phyloP scores from a whole-genome alignment of 2,888 invertebrate species.

The Ichneumoninae sp. region DNA sequence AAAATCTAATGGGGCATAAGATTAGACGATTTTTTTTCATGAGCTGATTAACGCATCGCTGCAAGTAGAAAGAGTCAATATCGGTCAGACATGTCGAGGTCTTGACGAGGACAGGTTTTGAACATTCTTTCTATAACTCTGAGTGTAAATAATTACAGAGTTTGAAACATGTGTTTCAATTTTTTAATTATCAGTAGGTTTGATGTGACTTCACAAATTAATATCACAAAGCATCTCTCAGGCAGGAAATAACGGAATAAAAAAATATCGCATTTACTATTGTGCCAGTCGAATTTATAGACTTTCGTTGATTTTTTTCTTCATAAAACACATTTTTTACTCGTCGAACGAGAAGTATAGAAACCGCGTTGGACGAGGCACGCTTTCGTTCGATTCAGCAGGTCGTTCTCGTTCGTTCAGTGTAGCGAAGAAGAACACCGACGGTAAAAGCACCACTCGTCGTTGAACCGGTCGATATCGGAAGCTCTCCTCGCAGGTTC shows the following conservation, averaged over 20 bases:
- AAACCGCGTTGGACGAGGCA: background rate
- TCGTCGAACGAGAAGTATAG: background rate
- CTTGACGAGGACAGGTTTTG: background rate
- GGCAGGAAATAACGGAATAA: background rate
- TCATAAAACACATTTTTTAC: conserved; percentile 6
- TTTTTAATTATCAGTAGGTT: background rate
- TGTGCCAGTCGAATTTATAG: background rate
- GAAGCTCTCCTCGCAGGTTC: conserved; percentile 27
- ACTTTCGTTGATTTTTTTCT: background rate
- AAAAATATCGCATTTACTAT: background rate
- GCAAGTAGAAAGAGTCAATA: conserved; percentile 44
- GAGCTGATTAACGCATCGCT: background rate
- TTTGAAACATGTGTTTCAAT: background rate
- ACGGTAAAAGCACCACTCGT: conserved; percentile 44
- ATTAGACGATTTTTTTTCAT: conserved; percentile 5
- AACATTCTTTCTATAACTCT: background rate
- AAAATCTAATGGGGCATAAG: background rate
- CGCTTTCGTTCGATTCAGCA: conserved; percentile 48
- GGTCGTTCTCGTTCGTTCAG: conserved; percentile 32
- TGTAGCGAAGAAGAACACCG: conserved; percentile 24
- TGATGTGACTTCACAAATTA: background rate
- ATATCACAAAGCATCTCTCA: background rate
- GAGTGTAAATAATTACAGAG: background rate
- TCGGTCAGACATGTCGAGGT: conserved; percentile 29
- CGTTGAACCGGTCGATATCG: conserved; percentile 59